Evolutionary conservation across 2,888 invertebrate genomes (phyloP), one percentile per base, ranked within the genome.

Genomic region (Dysmachus trigonus): DNA sequence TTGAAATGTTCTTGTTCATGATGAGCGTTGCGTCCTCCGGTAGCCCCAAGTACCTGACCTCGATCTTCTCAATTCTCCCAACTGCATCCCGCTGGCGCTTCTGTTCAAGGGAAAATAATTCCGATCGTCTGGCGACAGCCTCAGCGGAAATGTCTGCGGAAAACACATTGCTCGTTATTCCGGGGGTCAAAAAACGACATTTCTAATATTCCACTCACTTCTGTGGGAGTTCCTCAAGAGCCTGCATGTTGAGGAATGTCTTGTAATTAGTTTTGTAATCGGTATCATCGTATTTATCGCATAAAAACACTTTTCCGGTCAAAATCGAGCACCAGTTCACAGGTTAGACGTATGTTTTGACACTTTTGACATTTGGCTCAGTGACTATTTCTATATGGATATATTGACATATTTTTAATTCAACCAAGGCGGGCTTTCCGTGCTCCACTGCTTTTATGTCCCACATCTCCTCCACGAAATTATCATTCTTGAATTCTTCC

Each of bases 1-100:
- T 98, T 0, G 99, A 99, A 8, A 99, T 92, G 88, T 95, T 93
- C 91, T 96, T 97, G 91, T 99, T 99, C 98, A 99, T 98, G 30
- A 96, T 91, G 86, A 99, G 91, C 0, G 95, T 95, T 31, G 94
- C 94, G 89, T 96, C 95, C 89, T 96, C 95, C 0, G 96, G 96
- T 0, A 94, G 90, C 0, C 97, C 97, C 88, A 94, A 93, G 90
- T 96, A 97, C 87, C 94, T 94, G 0, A 99, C 96, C 92, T 96
- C 95, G 85, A 99, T 97, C 93, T 99, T 99, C 90, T 98, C 97
- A 87, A 99, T 93, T 90, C 98, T 93, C 0, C 97, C 97, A 10
- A 98, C 93, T 15, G 94, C 92, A 41, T 95, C 94, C 73, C 92
- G 90, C 91, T 98, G 98, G 0, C 96, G 93, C 88, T 94, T 94